Conservation (phyloP, 2,888 invertebrate species). For the Drosophila kanekoi region DNA sequence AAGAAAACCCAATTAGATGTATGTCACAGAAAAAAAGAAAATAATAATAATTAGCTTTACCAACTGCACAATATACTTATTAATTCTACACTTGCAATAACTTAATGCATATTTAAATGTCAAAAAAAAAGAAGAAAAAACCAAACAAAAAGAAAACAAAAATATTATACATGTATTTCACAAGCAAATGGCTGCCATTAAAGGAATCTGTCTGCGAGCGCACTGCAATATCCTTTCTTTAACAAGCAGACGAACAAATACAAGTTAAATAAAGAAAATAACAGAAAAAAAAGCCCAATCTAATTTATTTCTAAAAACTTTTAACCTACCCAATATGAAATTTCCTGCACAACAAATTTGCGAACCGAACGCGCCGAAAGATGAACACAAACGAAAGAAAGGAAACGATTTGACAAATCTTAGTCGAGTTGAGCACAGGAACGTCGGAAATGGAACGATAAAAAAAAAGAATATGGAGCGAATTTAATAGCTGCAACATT, state of each 20-base stretch:
- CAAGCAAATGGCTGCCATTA: constrained; percentile 6
- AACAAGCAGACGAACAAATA: constrained; percentile 1
- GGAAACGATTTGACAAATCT: too few species aligned
- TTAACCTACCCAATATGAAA: too few species aligned
- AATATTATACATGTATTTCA: too few species aligned
- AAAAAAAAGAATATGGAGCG: not conserved
- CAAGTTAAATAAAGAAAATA: not conserved
- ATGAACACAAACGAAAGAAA: too few species aligned
- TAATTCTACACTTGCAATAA: constrained; percentile 6
- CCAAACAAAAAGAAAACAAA: too few species aligned
- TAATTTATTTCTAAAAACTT: not conserved
- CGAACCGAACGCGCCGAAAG: too few species aligned
- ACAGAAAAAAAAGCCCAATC: too few species aligned
- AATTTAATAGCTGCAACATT: not conserved
- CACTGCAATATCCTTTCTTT: not conserved
- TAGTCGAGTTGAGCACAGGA: not conserved
- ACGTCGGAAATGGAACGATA: not conserved
- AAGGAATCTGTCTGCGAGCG: constrained; percentile 6
- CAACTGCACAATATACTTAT: constrained; percentile 21
- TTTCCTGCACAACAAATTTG: too few species aligned
- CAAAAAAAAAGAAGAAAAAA: not conserved
- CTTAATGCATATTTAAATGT: constrained; percentile 5
- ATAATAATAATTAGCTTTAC: constrained; percentile 9
- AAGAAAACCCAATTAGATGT: constrained; percentile 4
- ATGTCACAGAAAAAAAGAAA: not conserved